Conservation (phyloP, 2,797 vertebrate genomes). For the Cryptoblepharus egeriae region DNA sequence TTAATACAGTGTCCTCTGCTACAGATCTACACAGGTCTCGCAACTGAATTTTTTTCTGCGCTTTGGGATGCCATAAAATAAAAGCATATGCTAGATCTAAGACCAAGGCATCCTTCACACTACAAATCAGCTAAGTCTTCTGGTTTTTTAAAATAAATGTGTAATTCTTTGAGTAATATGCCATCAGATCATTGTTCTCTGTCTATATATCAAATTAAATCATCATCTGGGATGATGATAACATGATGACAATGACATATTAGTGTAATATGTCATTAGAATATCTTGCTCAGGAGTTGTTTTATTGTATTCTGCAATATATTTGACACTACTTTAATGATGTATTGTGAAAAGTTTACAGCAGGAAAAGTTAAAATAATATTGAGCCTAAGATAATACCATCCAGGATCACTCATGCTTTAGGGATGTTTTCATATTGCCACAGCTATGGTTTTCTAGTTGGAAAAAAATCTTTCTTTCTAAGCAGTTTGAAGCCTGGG, state of each 20-base stretch:
- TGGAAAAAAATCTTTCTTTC: neutral
- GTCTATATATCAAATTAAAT: constrained; percentile 71
- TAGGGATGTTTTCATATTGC: constrained; percentile 43
- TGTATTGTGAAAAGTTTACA: constrained; percentile 60
- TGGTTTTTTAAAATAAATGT: constrained; percentile 51
- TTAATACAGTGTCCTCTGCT: neutral
- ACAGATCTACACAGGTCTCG: constrained; percentile 16
- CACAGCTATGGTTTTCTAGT: neutral
- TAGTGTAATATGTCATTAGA: constrained; percentile 77
- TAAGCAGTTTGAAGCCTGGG: too few species aligned
- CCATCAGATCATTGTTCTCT: constrained; percentile 69
- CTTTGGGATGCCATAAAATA: constrained; percentile 58
- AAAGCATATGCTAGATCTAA: constrained; percentile 40
- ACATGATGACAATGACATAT: constrained; percentile 72
- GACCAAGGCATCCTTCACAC: constrained; percentile 50
- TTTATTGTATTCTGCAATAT: constrained; percentile 69
- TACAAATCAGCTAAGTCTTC: constrained; percentile 54
- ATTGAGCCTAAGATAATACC: constrained; percentile 58
- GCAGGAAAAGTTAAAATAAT: constrained; percentile 62
- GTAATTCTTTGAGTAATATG: constrained; percentile 70
- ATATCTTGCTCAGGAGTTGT: constrained; percentile 70
- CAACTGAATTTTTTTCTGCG: constrained; percentile 35
- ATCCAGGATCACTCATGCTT: constrained; percentile 64
- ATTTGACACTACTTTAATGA: constrained; percentile 65
- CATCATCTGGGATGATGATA: constrained; percentile 66